A percentile compares a stretch with the other conserved stretches of the same genome.
Evolutionary conservation across 1,140 invertebrate genomes (phyloP).

Genomic region (Coenobita brevimanus): DNA sequence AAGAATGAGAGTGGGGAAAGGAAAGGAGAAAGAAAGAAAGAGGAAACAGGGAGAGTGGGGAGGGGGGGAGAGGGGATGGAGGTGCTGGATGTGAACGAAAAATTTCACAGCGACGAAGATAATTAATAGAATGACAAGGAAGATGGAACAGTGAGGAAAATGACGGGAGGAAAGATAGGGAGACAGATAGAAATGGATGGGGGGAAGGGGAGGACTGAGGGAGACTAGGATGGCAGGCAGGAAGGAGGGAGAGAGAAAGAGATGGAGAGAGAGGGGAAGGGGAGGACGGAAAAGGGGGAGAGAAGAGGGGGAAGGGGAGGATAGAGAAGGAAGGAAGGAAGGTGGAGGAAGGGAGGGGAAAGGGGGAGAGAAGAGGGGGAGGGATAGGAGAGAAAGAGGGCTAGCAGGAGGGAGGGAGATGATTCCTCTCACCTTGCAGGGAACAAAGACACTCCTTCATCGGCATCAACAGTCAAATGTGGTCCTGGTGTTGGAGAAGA

Average conservation of each 20-base stretch:
- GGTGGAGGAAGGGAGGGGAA: background rate
- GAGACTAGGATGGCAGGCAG: no score
- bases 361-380: background rate
- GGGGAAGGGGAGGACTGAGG: no score
- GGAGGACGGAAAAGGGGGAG: no score
- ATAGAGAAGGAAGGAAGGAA: background rate
- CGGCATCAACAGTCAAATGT: conserved; percentile 40
- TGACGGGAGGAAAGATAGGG: no score
- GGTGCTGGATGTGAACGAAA: no score
- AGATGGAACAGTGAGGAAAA: no score
- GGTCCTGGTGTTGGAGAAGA: conserved; percentile 19
- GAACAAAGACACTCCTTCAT: conserved; percentile 57
- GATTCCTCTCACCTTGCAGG: conserved; percentile 43
- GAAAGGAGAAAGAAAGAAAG: background rate
- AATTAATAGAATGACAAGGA: no score
- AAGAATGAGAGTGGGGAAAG: background rate
- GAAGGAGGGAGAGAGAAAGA: no score
- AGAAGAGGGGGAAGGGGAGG: no score
- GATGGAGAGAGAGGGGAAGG: no score
- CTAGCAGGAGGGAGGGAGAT: conserved; percentile 2
- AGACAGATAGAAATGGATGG: no score
- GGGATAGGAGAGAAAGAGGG: background rate
- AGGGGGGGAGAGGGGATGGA: background rate
- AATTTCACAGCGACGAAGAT: no score
- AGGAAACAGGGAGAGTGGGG: background rate